phyloP scores from a whole-genome alignment of 2,113 vertebrate species.

The Amazona vittata region DNA sequence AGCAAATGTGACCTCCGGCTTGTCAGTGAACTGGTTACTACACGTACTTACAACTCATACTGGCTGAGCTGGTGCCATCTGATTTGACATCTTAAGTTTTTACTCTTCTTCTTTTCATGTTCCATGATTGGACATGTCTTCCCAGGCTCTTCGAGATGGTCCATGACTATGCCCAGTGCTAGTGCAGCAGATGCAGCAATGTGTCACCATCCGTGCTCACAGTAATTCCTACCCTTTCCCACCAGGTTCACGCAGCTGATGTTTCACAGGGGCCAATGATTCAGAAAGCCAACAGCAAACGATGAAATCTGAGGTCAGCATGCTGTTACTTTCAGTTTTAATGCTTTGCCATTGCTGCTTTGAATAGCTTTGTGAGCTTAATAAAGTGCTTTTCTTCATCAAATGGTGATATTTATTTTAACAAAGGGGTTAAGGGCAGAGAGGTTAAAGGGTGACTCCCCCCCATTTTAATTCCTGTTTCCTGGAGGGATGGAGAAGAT shows the following conservation, averaged over 20 bases:
- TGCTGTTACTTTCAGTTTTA: constrained; percentile 28
- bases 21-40: background rate
- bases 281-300: background rate
- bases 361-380: background rate
- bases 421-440: background rate
- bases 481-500: background rate
- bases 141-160: background rate
- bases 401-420: background rate
- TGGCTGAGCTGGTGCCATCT: background rate
- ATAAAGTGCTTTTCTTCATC: background rate
- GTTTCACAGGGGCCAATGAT: background rate
- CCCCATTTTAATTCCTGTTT: background rate
- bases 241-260: background rate
- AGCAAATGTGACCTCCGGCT: background rate
- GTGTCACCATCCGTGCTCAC: rapidly evolving
- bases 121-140: background rate
- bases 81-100: background rate
- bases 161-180: background rate
- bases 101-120: background rate
- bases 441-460: background rate
- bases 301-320: background rate
- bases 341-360: background rate
- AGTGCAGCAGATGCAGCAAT: background rate
- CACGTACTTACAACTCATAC: background rate
- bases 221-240: background rate